These are phyloP conservation scores for Ophiothrix spiculata DNA, from an alignment of 35 echinoderm and acorn worm species.

Conservation along the genomic window DNA sequence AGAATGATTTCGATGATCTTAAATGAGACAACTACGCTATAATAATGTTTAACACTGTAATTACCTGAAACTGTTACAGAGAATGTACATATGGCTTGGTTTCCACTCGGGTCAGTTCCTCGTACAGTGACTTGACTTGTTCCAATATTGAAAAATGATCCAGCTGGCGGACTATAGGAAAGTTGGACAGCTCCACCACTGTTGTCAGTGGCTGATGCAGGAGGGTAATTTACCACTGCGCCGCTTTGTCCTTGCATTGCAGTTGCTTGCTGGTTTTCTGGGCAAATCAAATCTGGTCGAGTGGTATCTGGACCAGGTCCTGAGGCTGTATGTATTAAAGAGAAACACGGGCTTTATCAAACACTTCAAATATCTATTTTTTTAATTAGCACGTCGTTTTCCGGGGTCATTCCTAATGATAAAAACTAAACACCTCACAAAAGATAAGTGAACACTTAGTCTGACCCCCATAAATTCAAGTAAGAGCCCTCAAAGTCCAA, in stretches of 20 bases:
- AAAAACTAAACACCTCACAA: too few relatives aligned
- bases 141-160: neutral
- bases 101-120: neutral
- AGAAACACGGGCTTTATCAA: too few relatives aligned
- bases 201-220: neutral
- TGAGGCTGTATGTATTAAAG: too few relatives aligned
- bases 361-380: too few relatives aligned
- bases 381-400: too few relatives aligned
- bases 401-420: too few relatives aligned
- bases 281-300: neutral
- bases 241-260: neutral
- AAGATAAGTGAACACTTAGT: too few relatives aligned
- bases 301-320: neutral
- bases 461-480: too few relatives aligned
- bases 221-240: neutral
- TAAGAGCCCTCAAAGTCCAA: too few relatives aligned
- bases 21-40: too few relatives aligned
- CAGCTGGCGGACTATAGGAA: neutral
- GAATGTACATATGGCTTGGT: neutral
- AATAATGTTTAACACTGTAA: too few relatives aligned
- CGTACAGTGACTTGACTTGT: neutral
- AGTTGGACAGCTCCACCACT: neutral
- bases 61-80: neutral
- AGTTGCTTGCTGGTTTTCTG: neutral
- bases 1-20: too few relatives aligned